A percentile compares a stretch with the other conserved stretches of the same genome.
phyloP scores from a whole-genome alignment of 2,113 vertebrate genomes.

The Pseudonaja textilis region DNA sequence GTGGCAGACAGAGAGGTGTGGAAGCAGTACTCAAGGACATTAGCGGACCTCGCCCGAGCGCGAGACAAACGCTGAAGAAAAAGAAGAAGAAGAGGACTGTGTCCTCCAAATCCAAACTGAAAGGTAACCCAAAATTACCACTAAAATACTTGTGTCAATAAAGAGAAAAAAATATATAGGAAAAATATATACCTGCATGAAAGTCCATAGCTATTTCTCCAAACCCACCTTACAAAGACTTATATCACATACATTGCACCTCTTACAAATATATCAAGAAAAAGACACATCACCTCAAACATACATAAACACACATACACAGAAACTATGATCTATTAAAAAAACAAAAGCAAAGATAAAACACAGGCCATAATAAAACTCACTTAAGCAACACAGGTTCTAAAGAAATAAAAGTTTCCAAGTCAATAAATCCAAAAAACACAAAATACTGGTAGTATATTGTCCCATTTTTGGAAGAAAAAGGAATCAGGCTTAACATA shows the following conservation, averaged over 20 bases:
- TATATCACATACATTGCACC: neutral
- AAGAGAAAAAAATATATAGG: neutral
- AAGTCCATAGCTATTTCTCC: neutral
- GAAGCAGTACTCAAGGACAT: too few relatives aligned
- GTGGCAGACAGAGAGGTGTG: too few relatives aligned
- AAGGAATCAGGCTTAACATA: neutral
- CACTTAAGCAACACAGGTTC: neutral
- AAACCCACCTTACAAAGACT: neutral
- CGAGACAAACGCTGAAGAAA: too few relatives aligned
- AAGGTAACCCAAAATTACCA: neutral
- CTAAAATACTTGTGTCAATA: neutral
- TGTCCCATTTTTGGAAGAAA: neutral
- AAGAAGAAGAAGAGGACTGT: too few relatives aligned
- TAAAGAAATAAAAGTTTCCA: neutral
- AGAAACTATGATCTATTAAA: neutral
- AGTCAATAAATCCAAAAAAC: neutral
- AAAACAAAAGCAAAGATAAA: neutral
- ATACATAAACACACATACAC: neutral
- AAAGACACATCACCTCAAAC: neutral
- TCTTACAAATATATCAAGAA: neutral
- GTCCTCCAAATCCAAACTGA: neutral
- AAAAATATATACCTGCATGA: neutral
- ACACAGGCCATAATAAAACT: neutral
- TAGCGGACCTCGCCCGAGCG: too few relatives aligned
- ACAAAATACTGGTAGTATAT: neutral